Evolutionary conservation across 1,140 invertebrate species (phyloP), one percentile per base, ranked within the genome.

Genomic region (Drosophila tsacasi): DNA sequence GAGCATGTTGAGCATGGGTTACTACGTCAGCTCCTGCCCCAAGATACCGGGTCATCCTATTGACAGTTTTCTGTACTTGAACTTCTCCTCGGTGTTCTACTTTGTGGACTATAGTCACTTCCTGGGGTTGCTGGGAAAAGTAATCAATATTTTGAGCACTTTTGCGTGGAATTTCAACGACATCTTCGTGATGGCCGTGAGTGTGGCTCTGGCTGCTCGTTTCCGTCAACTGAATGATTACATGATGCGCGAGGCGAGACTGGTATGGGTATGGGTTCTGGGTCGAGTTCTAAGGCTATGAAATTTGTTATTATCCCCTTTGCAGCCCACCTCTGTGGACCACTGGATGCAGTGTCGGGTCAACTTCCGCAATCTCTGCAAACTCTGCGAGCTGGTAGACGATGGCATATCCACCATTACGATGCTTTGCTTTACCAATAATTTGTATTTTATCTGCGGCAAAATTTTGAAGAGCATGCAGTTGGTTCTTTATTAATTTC

Each of bases 401-500:
- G 85, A 94, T 27, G 82, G 94, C 37, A 93, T 96, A 44, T 95
- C 95, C 0, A 85, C 93, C 0, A 93, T 96, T 3, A 94, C 96
- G 7, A 91, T 96, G 2, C 83, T 96, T 8, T 96, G 96, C 0
- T 96, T 96, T 63, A 94, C 94, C 3, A 95, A 95, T 69, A 96
- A 96, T 91, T 91, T 96, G 0, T 96, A 96, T 78, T 96, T 96
- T 54, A 95, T 96, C 35, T 96, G 96, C 55, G 92, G 96, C 0
- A 96, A 97, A 81, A 94, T 97, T 17, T 94, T 96, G 2, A 95
- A 96, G 76, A 96, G 95, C 61, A 91, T 97, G 35, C 95, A 95
- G 96, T 97, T 32, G 73, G 91, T 59, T 42, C 9, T 3, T 12
- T 6, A n/a, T 25, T 35, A 21, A 15, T 9, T 19, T 37, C 1